Conservation (phyloP, 92 coral and sea anemone species). For the Parazoanthus atlanticus region DNA sequence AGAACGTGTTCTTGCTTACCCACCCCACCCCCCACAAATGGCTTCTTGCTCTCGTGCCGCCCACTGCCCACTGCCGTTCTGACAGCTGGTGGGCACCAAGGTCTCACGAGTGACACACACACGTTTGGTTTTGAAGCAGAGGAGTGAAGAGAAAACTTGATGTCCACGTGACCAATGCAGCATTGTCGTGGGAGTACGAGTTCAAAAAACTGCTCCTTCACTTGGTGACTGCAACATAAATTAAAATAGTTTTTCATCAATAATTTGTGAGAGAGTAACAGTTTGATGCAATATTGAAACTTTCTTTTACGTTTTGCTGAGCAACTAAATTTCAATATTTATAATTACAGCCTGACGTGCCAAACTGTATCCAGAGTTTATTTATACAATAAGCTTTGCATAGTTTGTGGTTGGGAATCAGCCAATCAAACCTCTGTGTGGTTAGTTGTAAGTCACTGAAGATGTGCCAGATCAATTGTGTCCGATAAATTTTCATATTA, state of each 20-base stretch:
- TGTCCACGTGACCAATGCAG: slow-evolving; percentile 94
- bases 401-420: too few relatives aligned
- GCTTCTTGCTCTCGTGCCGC: slow-evolving; percentile 46
- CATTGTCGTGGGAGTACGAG: slow-evolving; percentile 92
- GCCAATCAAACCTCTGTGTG: too few relatives aligned
- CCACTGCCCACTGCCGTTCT: slow-evolving; percentile 43
- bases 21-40: slow-evolving; percentile 64
- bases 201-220: slow-evolving; percentile 89
- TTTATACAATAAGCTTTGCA: too few relatives aligned
- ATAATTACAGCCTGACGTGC: too few relatives aligned
- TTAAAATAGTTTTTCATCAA: not conserved
- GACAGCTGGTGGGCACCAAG: slow-evolving; percentile 43
- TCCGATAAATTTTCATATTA: too few relatives aligned
- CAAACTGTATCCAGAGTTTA: too few relatives aligned
- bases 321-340: too few relatives aligned
- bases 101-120: slow-evolving; percentile 47
- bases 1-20: slow-evolving; percentile 72
- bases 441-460: too few relatives aligned
- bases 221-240: slow-evolving; percentile 49
- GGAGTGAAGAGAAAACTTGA: slow-evolving; percentile 85
- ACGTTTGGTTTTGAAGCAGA: slow-evolving; percentile 58
- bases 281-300: too few relatives aligned
- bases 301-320: too few relatives aligned
- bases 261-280: too few relatives aligned
- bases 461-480: too few relatives aligned